phyloP scores from a whole-genome alignment of 1,140 invertebrate species.

The Drosophila malerkotliana region DNA sequence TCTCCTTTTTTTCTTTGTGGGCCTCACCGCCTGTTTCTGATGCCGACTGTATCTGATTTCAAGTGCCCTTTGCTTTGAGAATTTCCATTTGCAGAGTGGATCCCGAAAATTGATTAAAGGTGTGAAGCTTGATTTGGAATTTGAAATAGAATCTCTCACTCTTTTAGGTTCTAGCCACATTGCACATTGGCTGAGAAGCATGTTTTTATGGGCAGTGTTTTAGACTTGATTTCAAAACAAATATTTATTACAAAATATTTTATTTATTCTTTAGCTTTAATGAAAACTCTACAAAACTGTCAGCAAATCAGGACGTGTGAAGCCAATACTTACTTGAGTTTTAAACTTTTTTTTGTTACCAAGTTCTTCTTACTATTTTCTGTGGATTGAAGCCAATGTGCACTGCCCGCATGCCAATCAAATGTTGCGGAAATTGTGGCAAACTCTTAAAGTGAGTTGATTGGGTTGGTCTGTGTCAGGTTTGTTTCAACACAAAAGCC shows the following conservation, averaged over 20 bases:
- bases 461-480: constrained; percentile 65
- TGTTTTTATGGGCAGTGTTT: neutral
- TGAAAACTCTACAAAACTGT: too few relatives aligned
- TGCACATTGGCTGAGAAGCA: neutral
- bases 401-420: constrained; percentile 47
- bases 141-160: constrained; percentile 49
- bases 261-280: neutral
- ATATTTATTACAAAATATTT: neutral
- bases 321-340: too few relatives aligned
- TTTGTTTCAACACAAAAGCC: constrained; percentile 52
- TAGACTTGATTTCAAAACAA: neutral
- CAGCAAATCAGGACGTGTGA: too few relatives aligned
- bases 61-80: constrained; percentile 14
- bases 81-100: constrained; percentile 8
- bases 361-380: neutral
- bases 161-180: neutral
- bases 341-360: too few relatives aligned
- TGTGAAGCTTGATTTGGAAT: constrained; percentile 58
- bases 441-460: constrained; percentile 69
- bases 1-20: neutral
- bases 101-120: constrained; percentile 69
- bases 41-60: constrained; percentile 36
- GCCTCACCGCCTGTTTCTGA: constrained; percentile 12
- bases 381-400: neutral
- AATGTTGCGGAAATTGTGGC: constrained; percentile 76